Conservation (phyloP, 2,888 invertebrate species). For the Choreutis nemorana region DNA sequence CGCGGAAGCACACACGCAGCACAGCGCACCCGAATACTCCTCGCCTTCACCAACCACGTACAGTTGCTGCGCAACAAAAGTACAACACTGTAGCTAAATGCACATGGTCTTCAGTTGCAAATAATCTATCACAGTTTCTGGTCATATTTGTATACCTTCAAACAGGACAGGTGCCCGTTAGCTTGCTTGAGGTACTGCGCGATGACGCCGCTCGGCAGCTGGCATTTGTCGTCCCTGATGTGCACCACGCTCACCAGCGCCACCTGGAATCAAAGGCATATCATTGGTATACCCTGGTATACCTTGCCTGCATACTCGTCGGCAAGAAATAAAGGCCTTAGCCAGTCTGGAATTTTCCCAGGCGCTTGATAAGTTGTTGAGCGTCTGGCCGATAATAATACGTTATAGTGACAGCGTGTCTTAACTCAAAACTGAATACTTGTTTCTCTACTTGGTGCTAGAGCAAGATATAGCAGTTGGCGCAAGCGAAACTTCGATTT, state of each 20-base stretch:
- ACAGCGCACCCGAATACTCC: constrained; percentile 51
- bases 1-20: constrained; percentile 84
- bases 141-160: constrained; percentile 69
- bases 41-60: constrained; percentile 75
- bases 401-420: no score
- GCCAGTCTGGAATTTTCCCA: no score
- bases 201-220: constrained; percentile 80
- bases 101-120: no score
- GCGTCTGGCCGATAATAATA: no score
- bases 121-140: constrained; percentile 2
- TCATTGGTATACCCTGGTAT: no score
- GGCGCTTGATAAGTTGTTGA: no score
- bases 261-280: constrained; percentile 69
- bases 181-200: constrained; percentile 88
- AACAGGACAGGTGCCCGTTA: constrained; percentile 80
- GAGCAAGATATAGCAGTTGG: no score
- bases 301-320: no score
- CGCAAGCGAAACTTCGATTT: no score
- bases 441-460: no score
- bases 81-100: background rate
- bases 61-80: constrained; percentile 67
- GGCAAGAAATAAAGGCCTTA: no score
- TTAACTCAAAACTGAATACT: no score
- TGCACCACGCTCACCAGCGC: constrained; percentile 84
- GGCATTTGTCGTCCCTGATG: constrained; percentile 82